A percentile compares a stretch with the other conserved stretches of the same genome.
These are phyloP conservation scores for Drosophila pallidifrons DNA, from an alignment of 1,140 invertebrate genomes.

Conservation along the genomic window DNA sequence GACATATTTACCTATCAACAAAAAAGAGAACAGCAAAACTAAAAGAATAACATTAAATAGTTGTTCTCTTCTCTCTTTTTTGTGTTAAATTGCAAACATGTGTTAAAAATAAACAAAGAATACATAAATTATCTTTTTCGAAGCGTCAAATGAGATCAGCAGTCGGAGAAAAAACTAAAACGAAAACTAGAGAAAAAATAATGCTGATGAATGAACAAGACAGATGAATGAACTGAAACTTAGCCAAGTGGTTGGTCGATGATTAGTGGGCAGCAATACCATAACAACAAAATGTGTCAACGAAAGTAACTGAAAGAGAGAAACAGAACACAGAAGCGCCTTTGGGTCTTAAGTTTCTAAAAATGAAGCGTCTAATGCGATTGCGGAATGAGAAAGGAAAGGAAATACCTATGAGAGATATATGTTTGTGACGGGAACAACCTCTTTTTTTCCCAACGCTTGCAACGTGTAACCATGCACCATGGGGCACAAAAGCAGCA, in stretches of 20 bases:
- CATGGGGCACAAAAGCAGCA: constrained; percentile 30
- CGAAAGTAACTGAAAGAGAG: constrained; percentile 61
- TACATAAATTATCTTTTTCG: constrained; percentile 56
- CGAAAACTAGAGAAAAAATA: constrained; percentile 42
- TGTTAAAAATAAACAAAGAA: constrained; percentile 64
- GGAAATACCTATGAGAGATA: background rate
- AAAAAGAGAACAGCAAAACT: constrained; percentile 27
- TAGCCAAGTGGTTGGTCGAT: constrained; percentile 38
- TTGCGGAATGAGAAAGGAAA: constrained; percentile 22
- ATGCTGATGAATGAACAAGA: constrained; percentile 40
- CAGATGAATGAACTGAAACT: constrained; percentile 39
- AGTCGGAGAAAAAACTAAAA: constrained; percentile 39
- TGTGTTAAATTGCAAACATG: constrained; percentile 65
- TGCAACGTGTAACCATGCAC: constrained; percentile 17
- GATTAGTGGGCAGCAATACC: constrained; percentile 48
- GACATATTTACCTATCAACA: constrained; percentile 69
- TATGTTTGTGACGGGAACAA: constrained; percentile 13
- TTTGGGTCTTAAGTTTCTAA: constrained; percentile 52
- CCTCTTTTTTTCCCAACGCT: constrained; percentile 15
- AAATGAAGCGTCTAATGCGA: constrained; percentile 41
- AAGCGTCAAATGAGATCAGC: constrained; percentile 69
- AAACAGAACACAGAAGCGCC: constrained; percentile 26
- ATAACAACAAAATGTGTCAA: constrained; percentile 65
- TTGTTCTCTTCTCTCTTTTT: constrained; percentile 1
- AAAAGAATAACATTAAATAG: constrained; percentile 43